These are phyloP conservation scores for Limenitis camilla DNA, from an alignment of 2,888 invertebrate genomes.

Conservation along the genomic window DNA sequence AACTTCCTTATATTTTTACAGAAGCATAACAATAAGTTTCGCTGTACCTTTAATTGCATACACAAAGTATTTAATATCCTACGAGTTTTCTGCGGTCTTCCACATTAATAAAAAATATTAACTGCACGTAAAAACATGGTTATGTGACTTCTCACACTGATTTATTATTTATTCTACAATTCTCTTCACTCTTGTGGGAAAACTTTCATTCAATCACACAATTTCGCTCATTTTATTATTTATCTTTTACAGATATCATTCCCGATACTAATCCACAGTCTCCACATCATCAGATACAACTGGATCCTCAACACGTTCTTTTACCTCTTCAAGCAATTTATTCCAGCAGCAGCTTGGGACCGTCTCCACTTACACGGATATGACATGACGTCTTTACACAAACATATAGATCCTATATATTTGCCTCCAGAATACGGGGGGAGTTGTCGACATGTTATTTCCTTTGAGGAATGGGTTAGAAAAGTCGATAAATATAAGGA, in stretches of 20 bases:
- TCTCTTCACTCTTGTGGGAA: no score
- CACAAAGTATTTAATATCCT: no score
- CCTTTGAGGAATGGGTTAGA: constrained; percentile 76
- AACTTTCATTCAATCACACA: no score
- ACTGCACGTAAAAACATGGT: background rate
- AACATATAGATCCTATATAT: constrained; percentile 49
- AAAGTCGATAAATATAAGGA: constrained; percentile 70
- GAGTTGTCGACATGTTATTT: constrained; percentile 71
- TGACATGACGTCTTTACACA: constrained; percentile 53
- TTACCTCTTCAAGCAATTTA: constrained; percentile 83
- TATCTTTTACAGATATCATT: constrained; percentile 52
- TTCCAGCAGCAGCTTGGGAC: constrained; percentile 78
- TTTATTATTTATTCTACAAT: no score
- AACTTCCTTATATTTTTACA: no score
- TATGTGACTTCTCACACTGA: no score
- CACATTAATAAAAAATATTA: no score
- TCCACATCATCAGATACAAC: constrained; percentile 85
- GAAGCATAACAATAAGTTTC: no score
- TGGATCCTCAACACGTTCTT: constrained; percentile 85
- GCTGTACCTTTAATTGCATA: no score
- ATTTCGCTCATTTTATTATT: no score
- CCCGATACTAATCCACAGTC: constrained; percentile 80
- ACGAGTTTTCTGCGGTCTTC: no score
- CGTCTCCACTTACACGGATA: constrained; percentile 60
- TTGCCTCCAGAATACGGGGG: constrained; percentile 60